Conservation (phyloP, 2,888 invertebrate species). For the Pyralis farinalis region DNA sequence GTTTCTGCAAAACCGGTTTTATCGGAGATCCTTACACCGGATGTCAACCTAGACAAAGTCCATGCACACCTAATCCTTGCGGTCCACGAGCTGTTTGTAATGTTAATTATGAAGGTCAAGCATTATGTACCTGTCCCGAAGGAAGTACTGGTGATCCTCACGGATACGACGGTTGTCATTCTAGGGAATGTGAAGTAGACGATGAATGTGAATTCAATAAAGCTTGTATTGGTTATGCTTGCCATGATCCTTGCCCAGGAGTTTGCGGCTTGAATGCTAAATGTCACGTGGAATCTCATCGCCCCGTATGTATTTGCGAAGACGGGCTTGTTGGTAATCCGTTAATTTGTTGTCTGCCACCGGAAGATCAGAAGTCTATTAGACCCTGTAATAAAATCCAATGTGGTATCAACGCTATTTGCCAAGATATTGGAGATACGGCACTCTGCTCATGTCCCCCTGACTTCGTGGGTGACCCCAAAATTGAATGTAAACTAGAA, state of each 20-base stretch:
- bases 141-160: slow-evolving; percentile 90
- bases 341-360: slow-evolving; percentile 84
- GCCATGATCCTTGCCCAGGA: slow-evolving; percentile 91
- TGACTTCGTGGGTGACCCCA: slow-evolving; percentile 90
- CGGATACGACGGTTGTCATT: slow-evolving; percentile 85
- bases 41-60: slow-evolving; percentile 86
- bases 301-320: slow-evolving; percentile 89
- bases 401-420: slow-evolving; percentile 90
- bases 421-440: slow-evolving; percentile 84
- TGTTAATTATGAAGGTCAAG: slow-evolving; percentile 84
- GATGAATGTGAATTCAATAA: slow-evolving; percentile 87
- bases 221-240: slow-evolving; percentile 90
- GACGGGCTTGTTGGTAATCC: slow-evolving; percentile 89
- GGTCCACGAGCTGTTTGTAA: slow-evolving; percentile 89
- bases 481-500: slow-evolving; percentile 88
- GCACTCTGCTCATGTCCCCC: slow-evolving; percentile 90
- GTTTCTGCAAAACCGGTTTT: slow-evolving; percentile 89
- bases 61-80: slow-evolving; percentile 90
- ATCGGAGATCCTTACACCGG: slow-evolving; percentile 90
- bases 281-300: slow-evolving; percentile 89
- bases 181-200: slow-evolving; percentile 90
- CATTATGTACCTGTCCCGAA: slow-evolving; percentile 86
- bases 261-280: slow-evolving; percentile 88
- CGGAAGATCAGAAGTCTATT: slow-evolving; percentile 74
- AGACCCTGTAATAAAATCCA: slow-evolving; percentile 88